These are phyloP conservation scores for Lepisosteus oculatus DNA, from an alignment of 2,113 vertebrate species.

Conservation along the genomic window DNA sequence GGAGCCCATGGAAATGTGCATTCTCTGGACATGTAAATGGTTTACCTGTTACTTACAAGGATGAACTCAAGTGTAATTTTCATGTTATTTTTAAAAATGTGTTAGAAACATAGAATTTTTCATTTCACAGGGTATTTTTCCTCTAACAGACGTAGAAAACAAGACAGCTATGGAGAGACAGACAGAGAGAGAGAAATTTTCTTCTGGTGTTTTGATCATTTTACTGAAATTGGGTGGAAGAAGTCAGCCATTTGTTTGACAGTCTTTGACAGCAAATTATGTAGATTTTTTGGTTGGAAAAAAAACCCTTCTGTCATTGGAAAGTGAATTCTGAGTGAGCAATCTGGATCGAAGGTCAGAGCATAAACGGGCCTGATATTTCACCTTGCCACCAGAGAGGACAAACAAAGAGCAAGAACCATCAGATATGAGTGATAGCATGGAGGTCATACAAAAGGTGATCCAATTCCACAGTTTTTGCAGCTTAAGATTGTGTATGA, in stretches of 20 bases:
- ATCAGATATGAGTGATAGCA: constrained; percentile 38
- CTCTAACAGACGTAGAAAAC: neutral
- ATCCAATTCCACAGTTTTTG: constrained; percentile 59
- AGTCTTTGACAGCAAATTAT: constrained; percentile 63
- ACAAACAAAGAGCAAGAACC: constrained; percentile 35
- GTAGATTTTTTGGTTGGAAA: constrained; percentile 51
- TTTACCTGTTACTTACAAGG: constrained; percentile 4
- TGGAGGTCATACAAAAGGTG: constrained; percentile 50
- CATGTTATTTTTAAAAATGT: constrained; percentile 5
- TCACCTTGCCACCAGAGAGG: constrained; percentile 45
- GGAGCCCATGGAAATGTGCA: too few relatives aligned
- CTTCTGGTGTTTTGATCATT: constrained; percentile 55
- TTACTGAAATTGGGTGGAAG: constrained; percentile 54
- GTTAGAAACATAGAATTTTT: neutral
- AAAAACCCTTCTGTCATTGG: constrained; percentile 47
- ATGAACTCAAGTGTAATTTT: constrained; percentile 2
- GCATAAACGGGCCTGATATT: constrained; percentile 46
- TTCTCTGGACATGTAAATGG: too few relatives aligned
- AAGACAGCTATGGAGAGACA: neutral
- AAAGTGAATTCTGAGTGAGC: constrained; percentile 52
- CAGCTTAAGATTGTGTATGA: constrained; percentile 44
- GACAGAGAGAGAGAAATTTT: constrained; percentile 14
- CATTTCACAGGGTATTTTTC: neutral
- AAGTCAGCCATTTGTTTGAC: constrained; percentile 66
- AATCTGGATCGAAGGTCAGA: constrained; percentile 52